Conservation (phyloP, 2,888 invertebrate genomes). For the Cenopis cana region DNA sequence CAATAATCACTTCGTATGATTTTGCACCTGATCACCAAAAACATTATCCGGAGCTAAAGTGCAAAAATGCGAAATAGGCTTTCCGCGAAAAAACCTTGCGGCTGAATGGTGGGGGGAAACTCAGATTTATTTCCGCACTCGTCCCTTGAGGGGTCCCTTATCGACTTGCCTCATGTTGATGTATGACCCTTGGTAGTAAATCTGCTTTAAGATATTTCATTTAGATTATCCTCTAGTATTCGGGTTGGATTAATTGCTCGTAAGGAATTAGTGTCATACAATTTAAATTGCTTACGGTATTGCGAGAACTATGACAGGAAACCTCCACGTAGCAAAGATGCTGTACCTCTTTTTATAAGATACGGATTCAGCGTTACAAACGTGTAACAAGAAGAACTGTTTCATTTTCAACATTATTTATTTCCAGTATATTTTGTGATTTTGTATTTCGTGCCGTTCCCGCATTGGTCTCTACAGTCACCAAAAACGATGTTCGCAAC, state of each 20-base stretch:
- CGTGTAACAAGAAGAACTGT: too few relatives aligned
- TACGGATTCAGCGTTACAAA: neutral
- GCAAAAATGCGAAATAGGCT: constrained; percentile 38
- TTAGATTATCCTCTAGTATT: constrained; percentile 41
- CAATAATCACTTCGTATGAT: neutral
- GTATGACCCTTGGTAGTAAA: constrained; percentile 40
- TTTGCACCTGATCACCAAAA: neutral
- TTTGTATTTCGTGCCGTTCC: too few relatives aligned
- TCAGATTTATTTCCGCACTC: constrained; percentile 41
- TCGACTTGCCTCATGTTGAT: constrained; percentile 42
- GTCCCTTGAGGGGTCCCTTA: constrained; percentile 41
- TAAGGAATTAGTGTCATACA: constrained; percentile 10
- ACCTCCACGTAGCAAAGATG: neutral
- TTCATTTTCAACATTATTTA: too few relatives aligned
- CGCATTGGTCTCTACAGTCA: too few relatives aligned
- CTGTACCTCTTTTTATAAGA: neutral
- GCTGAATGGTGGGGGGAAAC: constrained; percentile 28
- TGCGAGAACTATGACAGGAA: neutral
- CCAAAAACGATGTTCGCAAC: too few relatives aligned
- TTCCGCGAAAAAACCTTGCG: constrained; percentile 40
- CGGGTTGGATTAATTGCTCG: constrained; percentile 36
- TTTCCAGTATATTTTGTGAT: too few relatives aligned
- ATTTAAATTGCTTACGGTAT: neutral
- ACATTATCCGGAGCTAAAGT: constrained; percentile 30
- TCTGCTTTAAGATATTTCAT: constrained; percentile 44